phyloP scores from a whole-genome alignment of 2,113 vertebrate genomes.

The Elephas maximus region DNA sequence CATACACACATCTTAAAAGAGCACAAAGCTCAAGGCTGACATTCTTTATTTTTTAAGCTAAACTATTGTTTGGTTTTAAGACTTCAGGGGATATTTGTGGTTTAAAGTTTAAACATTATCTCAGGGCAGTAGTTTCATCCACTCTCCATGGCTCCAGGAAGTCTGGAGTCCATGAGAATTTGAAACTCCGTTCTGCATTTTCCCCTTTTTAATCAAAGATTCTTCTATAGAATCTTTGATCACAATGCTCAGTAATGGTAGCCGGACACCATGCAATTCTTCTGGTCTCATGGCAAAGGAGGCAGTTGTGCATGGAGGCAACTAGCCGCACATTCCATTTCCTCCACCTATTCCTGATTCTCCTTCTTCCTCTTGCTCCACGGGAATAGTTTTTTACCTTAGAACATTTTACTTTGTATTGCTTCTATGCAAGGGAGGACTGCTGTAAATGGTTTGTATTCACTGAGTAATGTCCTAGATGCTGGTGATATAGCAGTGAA shows the following conservation, averaged over 20 bases:
- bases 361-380: neutral
- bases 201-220: neutral
- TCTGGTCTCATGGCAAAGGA: neutral
- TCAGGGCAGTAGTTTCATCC: neutral
- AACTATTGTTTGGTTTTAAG: neutral
- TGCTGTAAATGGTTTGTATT: neutral
- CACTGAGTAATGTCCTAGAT: neutral
- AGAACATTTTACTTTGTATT: conserved; percentile 19
- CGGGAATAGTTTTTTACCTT: neutral
- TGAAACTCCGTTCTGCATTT: neutral
- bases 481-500: neutral
- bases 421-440: neutral
- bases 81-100: neutral
- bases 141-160: neutral
- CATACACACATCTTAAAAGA: neutral
- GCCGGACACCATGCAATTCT: neutral
- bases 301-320: neutral
- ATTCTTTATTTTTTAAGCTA: neutral
- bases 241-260: neutral
- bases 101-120: neutral
- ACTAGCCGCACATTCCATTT: neutral
- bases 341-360: neutral
- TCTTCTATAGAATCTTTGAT: neutral
- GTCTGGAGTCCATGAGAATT: neutral
- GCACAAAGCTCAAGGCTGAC: neutral